Base-by-base conservation (phyloP, 37 sponge, comb jelly and placozoan genomes). In the Bolinopsis microptera region DNA sequence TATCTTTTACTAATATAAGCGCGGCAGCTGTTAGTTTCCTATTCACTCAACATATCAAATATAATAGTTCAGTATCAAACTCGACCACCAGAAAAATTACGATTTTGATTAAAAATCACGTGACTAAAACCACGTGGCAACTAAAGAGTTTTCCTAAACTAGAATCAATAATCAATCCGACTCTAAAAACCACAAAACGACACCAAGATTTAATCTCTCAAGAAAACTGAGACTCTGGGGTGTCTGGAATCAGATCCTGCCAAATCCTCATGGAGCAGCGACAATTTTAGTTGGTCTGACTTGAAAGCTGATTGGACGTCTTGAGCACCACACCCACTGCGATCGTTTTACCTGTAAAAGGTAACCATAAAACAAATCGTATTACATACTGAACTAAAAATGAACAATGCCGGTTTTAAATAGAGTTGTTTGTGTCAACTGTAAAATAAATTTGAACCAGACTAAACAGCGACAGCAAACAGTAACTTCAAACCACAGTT, bases 301-400 rank as follows among this genome's bases (percentile, higher is more conserved):
- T 80, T 35, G n/a, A 5, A 13, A 86, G 90, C 61, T 86, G 32
- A n/a, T 39, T 27, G 21, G 90, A 86, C 1, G 90, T 41, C 88
- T 97, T 97, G 83, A 99, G 93, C 21, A 99, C 96, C 94, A 97
- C 97, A 31, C 99, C 99, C 93, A 99, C 95, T 37, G 99, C 99
- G 82, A 99, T 95, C 0, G 99, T 97, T 76, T 96, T 96, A 21
- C 98, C 98, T 98, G 93, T 0, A 68, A 86, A 75, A 86, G 61
- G 13, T 48, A n/a, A n/a, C n/a, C n/a, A n/a, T n/a, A n/a, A n/a
- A n/a, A n/a, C n/a, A n/a, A n/a, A n/a, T n/a, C n/a, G n/a, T n/a
- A n/a, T n/a, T n/a, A n/a, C n/a, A n/a, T n/a, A n/a, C n/a, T n/a
- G n/a, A n/a, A n/a, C n/a, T n/a, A n/a, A n/a, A n/a, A n/a, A n/a